Base-by-base conservation (phyloP, 2,888 invertebrate species). In the Hypena proboscidalis region DNA sequence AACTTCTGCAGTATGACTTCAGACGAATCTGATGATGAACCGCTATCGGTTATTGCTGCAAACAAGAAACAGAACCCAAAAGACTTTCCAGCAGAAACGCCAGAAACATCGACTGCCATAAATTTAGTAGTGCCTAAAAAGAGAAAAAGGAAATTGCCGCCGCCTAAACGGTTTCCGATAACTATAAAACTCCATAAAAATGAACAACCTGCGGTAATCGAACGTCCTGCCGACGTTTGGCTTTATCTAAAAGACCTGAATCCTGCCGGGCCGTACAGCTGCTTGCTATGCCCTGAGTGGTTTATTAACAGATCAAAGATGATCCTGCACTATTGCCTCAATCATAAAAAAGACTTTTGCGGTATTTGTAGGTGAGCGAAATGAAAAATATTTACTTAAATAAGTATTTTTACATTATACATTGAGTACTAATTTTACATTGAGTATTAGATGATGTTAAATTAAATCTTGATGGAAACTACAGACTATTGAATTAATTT, bases 321-420 rank as follows among this genome's bases (percentile, higher is more conserved):
- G 35, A 75, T 90, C 4, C 62, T 91, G 21, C 91, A 91, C 47
- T 91, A 91, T 59, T 74, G 90, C n/a, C 59, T 91, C n/a, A 89
- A 91, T 56, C 91, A 92, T 41, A 87, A 85, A 44, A 91, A 90
- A 60, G 90, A 90, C 52, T 91, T 82, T 55, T 91, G 91, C 70
- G 90, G 91, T 4, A 90, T 91, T 43, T 91, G 91, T 72, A 83
- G 90, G 91, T 89, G 53, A 69, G 74, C 27, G 9, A 5, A 9
- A 3, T 9, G 8, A 8, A 11, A 4, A 9, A 25, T 13, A 7
- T 9, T 20, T 27, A n/a, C 2, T 21, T 25, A 23, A n/a, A 4
- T 21, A 32, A n/a, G 7, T 21, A 9, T 10, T n/a, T n/a, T n/a
- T n/a, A n/a, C n/a, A n/a, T n/a, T n/a, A n/a, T n/a, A n/a, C n/a